Base-by-base conservation (phyloP, 2,797 vertebrate species). In the Pseudocheirus occidentalis region DNA sequence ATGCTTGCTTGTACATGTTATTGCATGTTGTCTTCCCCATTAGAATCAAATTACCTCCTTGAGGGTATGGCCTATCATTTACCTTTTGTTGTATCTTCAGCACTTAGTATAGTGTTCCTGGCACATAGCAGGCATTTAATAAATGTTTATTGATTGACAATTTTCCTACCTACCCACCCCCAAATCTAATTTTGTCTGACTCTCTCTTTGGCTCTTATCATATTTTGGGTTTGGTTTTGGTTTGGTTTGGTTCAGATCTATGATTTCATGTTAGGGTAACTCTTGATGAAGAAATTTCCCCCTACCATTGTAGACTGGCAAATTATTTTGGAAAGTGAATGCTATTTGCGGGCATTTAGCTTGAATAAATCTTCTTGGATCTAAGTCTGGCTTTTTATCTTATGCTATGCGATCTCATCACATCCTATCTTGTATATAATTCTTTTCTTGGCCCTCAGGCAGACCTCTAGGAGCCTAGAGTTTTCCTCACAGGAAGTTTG, bases 31-130 rank as follows among this genome's bases (percentile, higher is more conserved):
- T 46, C 66, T 81, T 40, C 66, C 16, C 18, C n/a, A 24, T 46
- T 40, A 46, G 18, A 81, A 12, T 81, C n/a, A n/a, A n/a, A 21
- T 81, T 24, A 81, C 0, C n/a, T 81, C 9, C 66, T 81, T 46
- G 66, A 81, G 55, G 11, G 55, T 0, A 0, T 73, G n/a, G n/a
- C 14, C 5, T 66, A 34, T 66, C 16, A n/a, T 66, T 66, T n/a
- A 1, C n/a, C 87, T 66, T 2, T 29, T 40, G 58, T 46, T 16
- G 92, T 52, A 5, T 52, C 55, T 55, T 50, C 10, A 90, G 73
- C 91, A 92, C 27, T 66, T 27, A 93, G 10, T 24, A 59, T 59
- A 24, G 52, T 91, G 31, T 81, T 40, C 91, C 46, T 0, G 40
- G 14, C 7, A 58, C 21, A 91, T 13, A n/a, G 9, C 58, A 66